phyloP scores from a whole-genome alignment of 2,888 invertebrate genomes.

The Idaea biselata region DNA sequence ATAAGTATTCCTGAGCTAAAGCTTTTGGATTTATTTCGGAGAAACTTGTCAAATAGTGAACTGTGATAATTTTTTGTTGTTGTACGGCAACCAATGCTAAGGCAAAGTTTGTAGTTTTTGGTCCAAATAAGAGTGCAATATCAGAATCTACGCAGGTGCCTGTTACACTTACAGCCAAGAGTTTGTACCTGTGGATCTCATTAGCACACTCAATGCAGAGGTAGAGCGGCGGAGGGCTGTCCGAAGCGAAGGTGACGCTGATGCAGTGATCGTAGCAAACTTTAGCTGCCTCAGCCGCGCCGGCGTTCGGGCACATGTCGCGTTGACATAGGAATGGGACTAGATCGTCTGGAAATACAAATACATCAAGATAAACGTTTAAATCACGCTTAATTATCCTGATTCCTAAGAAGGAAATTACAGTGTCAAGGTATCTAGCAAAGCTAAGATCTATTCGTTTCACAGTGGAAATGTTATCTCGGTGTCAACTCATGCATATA shows the following conservation, averaged over 20 bases:
- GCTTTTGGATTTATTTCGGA: no score
- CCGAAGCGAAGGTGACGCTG: constrained; percentile 91
- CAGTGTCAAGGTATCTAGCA: background rate
- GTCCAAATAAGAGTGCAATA: no score
- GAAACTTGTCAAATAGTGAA: no score
- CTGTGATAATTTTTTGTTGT: no score
- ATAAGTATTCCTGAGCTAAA: no score
- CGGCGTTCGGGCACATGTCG: constrained; percentile 93
- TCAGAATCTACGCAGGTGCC: no score
- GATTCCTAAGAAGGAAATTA: background rate
- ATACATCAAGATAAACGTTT: background rate
- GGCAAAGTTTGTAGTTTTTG: no score
- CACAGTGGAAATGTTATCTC: no score
- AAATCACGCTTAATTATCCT: constrained; percentile 21
- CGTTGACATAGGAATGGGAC: constrained; percentile 93
- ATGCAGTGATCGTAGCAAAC: constrained; percentile 97
- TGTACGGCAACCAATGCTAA: no score
- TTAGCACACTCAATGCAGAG: constrained; percentile 98
- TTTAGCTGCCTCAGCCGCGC: constrained; percentile 92
- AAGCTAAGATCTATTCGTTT: no score
- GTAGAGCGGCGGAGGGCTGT: constrained; percentile 96
- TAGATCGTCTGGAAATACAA: constrained; percentile 81
- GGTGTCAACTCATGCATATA: no score
- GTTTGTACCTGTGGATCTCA: constrained; percentile 84
- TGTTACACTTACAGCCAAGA: background rate